Evolutionary conservation across 2,888 invertebrate species (phyloP), one percentile per base, ranked within the genome.

Genomic region (Mythimna vitellina): DNA sequence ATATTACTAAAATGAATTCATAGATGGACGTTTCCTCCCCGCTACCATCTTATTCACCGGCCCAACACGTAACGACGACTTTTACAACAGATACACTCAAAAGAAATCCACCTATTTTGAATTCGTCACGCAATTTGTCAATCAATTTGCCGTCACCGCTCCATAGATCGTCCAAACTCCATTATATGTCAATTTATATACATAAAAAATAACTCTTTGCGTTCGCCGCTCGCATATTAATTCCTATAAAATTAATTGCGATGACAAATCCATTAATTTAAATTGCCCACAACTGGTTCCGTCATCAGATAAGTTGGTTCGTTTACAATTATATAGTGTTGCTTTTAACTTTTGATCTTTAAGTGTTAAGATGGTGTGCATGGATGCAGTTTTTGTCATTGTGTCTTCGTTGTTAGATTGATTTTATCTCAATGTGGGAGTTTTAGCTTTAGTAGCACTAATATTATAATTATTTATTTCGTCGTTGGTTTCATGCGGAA

Each of bases 71-170:
- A 90, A 87, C 89, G 89, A 89, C 91, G 91, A 92, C 92, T 92
- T 90, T 90, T 91, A 92, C 92, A 92, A 91, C 92, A 91, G 93
- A 91, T 91, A 91, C 94, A 94, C 93, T 93, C 92, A 93, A 93
- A 94, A 95, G 95, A 95, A 93, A 95, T 95, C 95, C 94, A 94
- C 95, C 96, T 92, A 96, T 96, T 95, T 96, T 85, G 92, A 91
- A 96, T 96, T 96, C 93, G 96, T 94, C 95, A 96, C 95, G 95
- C 96, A 94, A 94, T 96, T 96, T 94, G 95, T 96, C 95, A 95
- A 96, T 96, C 95, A 95, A 94, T 95, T 92, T 89, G 88, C 92
- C 92, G 94, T 96, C 95, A 93, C 93, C 92, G 92, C 89, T 88
- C 89, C 87, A 91, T 90, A 93, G 91, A 93, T 92, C 92, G 92